Evolutionary conservation across 2,888 invertebrate species (phyloP).

Genomic region (Plebejus melissa): DNA sequence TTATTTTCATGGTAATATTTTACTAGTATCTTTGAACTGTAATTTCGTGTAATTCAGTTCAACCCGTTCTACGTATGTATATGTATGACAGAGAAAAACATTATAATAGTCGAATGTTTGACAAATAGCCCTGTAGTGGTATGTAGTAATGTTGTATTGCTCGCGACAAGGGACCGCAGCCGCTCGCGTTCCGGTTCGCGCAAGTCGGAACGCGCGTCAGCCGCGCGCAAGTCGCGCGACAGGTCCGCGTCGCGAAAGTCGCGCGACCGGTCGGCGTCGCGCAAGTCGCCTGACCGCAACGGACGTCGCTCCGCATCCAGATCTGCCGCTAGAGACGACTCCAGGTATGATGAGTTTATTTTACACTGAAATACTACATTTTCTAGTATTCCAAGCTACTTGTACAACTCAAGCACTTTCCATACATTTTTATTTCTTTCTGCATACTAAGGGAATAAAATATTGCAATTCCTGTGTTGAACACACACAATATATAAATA

Average conservation of each 20-base stretch:
- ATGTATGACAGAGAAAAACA: too few relatives aligned
- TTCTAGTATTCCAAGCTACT: too few relatives aligned
- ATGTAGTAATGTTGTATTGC: slow-evolving; percentile 35
- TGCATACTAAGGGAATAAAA: too few relatives aligned
- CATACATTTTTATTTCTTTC: too few relatives aligned
- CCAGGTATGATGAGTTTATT: slow-evolving; percentile 50
- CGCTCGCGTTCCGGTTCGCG: slow-evolving; percentile 56
- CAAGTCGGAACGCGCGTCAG: slow-evolving; percentile 50
- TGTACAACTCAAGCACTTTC: too few relatives aligned
- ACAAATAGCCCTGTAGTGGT: slow-evolving; percentile 33
- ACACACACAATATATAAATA: too few relatives aligned
- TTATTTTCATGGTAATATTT: not conserved
- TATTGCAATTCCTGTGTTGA: too few relatives aligned
- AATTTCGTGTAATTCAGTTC: too few relatives aligned
- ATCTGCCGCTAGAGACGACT: slow-evolving; percentile 59
- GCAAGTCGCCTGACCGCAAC: slow-evolving; percentile 47
- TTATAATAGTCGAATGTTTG: not conserved
- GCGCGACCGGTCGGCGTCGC: slow-evolving; percentile 40
- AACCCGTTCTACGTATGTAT: too few relatives aligned
- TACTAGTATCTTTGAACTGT: not conserved
- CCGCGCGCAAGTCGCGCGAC: slow-evolving; percentile 45
- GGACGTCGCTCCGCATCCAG: slow-evolving; percentile 48
- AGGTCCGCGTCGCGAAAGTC: slow-evolving; percentile 49
- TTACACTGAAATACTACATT: not conserved
- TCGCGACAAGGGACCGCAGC: slow-evolving; percentile 62